phyloP scores from a whole-genome alignment of 2,797 vertebrate genomes.

The Eleutherodactylus coqui region DNA sequence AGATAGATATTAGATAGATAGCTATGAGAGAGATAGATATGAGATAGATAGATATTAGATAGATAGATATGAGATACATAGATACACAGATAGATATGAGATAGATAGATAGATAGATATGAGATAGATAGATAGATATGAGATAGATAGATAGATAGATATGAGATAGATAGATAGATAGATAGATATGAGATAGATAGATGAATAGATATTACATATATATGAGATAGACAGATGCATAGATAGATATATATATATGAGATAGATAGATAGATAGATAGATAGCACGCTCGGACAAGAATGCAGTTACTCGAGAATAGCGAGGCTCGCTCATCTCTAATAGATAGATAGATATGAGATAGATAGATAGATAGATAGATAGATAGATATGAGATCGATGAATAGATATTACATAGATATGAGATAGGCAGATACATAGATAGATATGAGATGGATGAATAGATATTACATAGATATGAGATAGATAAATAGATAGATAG shows the following conservation, averaged over 20 bases:
- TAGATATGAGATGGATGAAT: neutral
- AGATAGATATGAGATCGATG: too few relatives aligned
- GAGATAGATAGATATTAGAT: neutral
- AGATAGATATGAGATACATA: neutral
- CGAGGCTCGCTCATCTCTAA: too few relatives aligned
- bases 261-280: neutral
- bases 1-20: neutral
- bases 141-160: conserved; percentile 3
- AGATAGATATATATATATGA: neutral
- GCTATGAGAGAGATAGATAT: too few relatives aligned
- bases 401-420: too few relatives aligned
- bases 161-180: neutral
- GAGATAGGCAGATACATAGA: neutral
- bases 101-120: neutral
- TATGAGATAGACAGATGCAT: too few relatives aligned
- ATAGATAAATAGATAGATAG: neutral
- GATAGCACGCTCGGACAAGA: too few relatives aligned
- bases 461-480: neutral
- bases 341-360: neutral
- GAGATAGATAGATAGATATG: neutral
- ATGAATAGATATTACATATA: neutral
- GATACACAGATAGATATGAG: too few relatives aligned
- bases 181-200: neutral
- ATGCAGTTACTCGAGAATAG: too few relatives aligned
- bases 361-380: neutral